Evolutionary conservation across 2,797 vertebrate species (phyloP).

Genomic region (Danionella dracula): DNA sequence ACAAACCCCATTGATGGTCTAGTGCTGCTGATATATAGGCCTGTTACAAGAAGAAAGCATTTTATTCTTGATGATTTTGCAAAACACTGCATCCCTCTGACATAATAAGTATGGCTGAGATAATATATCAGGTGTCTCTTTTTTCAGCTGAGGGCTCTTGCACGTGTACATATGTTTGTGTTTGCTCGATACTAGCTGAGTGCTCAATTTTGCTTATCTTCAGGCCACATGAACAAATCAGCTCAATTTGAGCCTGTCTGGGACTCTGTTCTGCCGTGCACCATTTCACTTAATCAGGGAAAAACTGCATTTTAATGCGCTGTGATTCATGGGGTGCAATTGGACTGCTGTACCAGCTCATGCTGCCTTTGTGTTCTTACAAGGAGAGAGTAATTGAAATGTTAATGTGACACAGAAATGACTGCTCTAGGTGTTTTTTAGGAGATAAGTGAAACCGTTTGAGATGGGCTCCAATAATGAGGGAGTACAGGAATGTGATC

Average conservation of each 20-base stretch:
- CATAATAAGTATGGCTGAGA: not conserved
- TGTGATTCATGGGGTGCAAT: conserved; percentile 44
- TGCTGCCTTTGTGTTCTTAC: conserved; percentile 50
- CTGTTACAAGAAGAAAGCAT: not conserved
- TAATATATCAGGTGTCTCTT: conserved; percentile 6
- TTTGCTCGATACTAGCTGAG: conserved; percentile 24
- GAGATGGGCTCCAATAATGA: conserved; percentile 44
- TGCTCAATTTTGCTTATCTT: conserved; percentile 42
- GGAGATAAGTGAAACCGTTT: conserved; percentile 49
- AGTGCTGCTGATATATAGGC: conserved; percentile 2
- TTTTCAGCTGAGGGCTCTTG: conserved; percentile 7
- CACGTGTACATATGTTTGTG: not conserved
- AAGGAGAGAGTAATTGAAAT: conserved; percentile 56
- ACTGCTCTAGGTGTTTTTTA: conserved; percentile 46
- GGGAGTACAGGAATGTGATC: conserved; percentile 35
- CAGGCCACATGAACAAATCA: conserved; percentile 26
- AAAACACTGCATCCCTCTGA: not conserved
- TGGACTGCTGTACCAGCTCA: conserved; percentile 29
- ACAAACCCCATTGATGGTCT: not conserved
- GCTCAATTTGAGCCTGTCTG: conserved; percentile 35
- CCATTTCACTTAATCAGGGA: conserved; percentile 43
- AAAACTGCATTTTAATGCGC: conserved; percentile 47
- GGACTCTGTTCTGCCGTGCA: conserved; percentile 30
- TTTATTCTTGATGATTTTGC: conserved; percentile 10
- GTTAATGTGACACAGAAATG: conserved; percentile 58